Base-by-base conservation (phyloP, 2,797 vertebrate genomes). In the Rhadinocentrus ornatus region DNA sequence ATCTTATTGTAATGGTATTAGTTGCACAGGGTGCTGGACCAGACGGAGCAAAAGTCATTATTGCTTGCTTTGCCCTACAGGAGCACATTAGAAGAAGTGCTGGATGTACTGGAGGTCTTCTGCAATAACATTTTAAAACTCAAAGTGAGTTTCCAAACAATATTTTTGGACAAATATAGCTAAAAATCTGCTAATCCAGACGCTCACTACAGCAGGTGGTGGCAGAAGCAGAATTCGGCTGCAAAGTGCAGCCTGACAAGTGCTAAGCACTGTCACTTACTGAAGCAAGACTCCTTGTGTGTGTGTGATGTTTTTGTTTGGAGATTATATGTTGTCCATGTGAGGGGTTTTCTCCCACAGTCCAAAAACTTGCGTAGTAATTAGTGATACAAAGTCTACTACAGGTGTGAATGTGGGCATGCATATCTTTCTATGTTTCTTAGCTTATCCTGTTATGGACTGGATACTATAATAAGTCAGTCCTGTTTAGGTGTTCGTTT, bases 1-100 rank as follows among this genome's bases (percentile, higher is more conserved):
- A 75, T 93, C 84, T 91, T 82, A 70, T 69, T 73, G 70, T 89
- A 91, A 93, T 84, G 69, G 56, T 80, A 52, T 69, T 58, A 80
- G 56, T 82, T 80, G 70, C 80, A 83, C 69, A 75, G 29, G 48
- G 53, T 58, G 56, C 73, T 20, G 53, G 77, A 65, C 65, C 72
- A 81, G 68, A 86, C 71, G 53, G 69, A 82, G 61, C 64, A 77
- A 35, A 81, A 72, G 62, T 75, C 66, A 63, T 72, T 66, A 56
- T 41, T 69, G 50, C 54, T 64, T 41, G 55, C 12, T 81, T 83
- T 87, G 83, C 85, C 78, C 77, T 78, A 41, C 62, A 48, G 73
- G 79, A 77, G 81, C 69, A 60, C 66, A 63, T 82, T 71, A 69
- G 4, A 73, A 80, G 48, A 85, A 69, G 67, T 81, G 62, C 31